phyloP scores from a whole-genome alignment of 2,888 invertebrate species.

The Drosophila lacicola region DNA sequence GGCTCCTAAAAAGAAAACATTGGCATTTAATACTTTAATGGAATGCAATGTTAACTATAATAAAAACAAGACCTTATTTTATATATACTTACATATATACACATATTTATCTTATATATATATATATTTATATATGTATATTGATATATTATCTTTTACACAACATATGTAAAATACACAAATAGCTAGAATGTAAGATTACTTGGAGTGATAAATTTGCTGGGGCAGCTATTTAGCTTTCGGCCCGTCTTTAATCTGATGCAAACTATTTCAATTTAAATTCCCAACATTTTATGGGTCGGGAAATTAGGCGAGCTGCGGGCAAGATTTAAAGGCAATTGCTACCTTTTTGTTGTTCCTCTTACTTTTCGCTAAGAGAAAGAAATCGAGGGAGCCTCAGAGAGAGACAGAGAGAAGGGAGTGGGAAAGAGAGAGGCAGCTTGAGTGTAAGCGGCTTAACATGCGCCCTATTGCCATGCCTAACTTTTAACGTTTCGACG shows the following conservation, averaged over 20 bases:
- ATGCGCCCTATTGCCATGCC: constrained; percentile 61
- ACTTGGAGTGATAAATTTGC: constrained; percentile 1
- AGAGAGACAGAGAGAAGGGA: background rate
- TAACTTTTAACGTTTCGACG: constrained; percentile 75
- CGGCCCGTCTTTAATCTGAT: constrained; percentile 8
- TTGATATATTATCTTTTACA: background rate
- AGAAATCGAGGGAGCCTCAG: background rate
- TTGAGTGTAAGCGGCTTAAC: constrained; percentile 65
- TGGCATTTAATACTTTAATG: background rate
- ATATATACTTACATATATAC: background rate
- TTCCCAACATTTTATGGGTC: constrained; percentile 48
- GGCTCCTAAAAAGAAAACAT: background rate
- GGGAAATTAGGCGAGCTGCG: constrained; percentile 36
- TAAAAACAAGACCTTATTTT: background rate
- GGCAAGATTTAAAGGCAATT: constrained; percentile 44
- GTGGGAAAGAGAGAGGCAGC: background rate
- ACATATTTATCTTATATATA: background rate
- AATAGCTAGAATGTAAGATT: background rate
- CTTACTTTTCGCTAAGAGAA: background rate
- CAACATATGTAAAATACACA: background rate
- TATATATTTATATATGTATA: background rate
- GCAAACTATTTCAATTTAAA: constrained; percentile 57
- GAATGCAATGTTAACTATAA: background rate
- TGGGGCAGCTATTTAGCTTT: background rate
- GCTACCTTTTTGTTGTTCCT: constrained; percentile 31